Base-by-base conservation (phyloP, 2,888 invertebrate species). In the Pristionchus mayeri region DNA sequence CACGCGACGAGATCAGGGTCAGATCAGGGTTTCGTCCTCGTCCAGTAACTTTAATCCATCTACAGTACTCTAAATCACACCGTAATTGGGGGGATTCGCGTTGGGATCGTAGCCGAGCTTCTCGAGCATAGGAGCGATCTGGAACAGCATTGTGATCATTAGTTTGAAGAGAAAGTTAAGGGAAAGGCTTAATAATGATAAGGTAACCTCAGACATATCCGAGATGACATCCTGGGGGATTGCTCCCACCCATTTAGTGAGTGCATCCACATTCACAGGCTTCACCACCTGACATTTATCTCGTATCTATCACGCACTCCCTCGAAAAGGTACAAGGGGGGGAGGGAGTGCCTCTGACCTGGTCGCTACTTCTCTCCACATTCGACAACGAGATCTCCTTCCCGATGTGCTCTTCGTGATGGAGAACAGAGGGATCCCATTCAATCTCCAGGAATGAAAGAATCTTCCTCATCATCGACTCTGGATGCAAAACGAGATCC, bases 351-450 rank as follows among this genome's bases (percentile, higher is more conserved):
- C 21, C 54, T 78, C 79, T 48, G 40, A 79, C 87, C 85, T 90
- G 90, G 86, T 90, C 90, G 52, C 88, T 88, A 71, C 89, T 89
- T 37, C 90, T 86, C 54, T 90, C 90, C 0, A 90, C 90, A 87
- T 92, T 92, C 27, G 91, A 91, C 34, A 92, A 87, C 3, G 87
- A 87, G n/a, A 92, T 92, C 50, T 92, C 90, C 60, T 97, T 96
- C 94, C 98, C 98, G 93, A 99, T 97, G 93, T 96, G 96, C 93
- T 97, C 96, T 94, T 99, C 97, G 94, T 99, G 99, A 94, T 98
- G 98, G 91, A 99, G 95, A 87, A 99, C 84, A 76, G 96, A 96
- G 89, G 97, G 96, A 94, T 97, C 95, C 98, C 98, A 99, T 54
- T 96, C 96, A 90, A 99, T 95, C 90, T 96, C 96, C 87, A 99